Percentiles rank a stretch among this genome's conserved stretches.
phyloP scores from a whole-genome alignment of 2,888 invertebrate species.

The Noctua pronuba region DNA sequence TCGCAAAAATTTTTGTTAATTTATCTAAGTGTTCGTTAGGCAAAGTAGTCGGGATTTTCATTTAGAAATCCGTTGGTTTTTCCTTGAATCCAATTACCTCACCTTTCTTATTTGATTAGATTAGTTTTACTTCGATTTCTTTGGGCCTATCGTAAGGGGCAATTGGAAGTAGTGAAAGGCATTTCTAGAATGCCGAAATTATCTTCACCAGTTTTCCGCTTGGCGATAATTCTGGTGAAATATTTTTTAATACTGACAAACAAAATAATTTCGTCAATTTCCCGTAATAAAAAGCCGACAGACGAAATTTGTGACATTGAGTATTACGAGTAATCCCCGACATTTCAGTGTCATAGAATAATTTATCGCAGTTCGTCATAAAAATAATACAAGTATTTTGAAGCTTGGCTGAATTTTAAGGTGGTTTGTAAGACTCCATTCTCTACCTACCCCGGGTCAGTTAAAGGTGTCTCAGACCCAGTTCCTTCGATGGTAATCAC shows the following conservation, averaged over 20 bases:
- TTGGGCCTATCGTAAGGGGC: conserved; percentile 3
- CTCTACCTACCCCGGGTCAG: background rate
- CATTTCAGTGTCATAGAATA: conserved; percentile 37
- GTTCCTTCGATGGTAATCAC: background rate
- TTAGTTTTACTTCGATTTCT: conserved; percentile 45
- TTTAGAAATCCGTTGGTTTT: conserved; percentile 43
- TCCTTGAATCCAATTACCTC: conserved; percentile 51
- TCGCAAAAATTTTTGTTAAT: conserved; percentile 54
- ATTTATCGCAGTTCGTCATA: conserved; percentile 31
- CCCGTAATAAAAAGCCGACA: conserved; percentile 33
- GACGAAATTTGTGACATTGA: conserved; percentile 46
- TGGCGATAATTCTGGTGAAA: background rate
- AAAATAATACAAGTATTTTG: conserved; percentile 24
- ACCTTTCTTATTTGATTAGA: conserved; percentile 45
- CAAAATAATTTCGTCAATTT: conserved; percentile 25
- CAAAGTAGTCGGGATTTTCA: conserved; percentile 58
- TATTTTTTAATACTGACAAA: conserved; percentile 15
- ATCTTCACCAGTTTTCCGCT: conserved; percentile 14
- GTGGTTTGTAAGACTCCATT: background rate
- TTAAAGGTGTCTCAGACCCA: background rate
- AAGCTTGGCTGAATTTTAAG: conserved; percentile 6
- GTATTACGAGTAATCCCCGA: conserved; percentile 29
- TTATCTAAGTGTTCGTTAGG: conserved; percentile 63
- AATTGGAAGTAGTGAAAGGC: background rate
- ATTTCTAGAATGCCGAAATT: background rate